These are phyloP conservation scores for Drosophila mercatorum DNA, from an alignment of 2,888 invertebrate species.

Conservation along the genomic window DNA sequence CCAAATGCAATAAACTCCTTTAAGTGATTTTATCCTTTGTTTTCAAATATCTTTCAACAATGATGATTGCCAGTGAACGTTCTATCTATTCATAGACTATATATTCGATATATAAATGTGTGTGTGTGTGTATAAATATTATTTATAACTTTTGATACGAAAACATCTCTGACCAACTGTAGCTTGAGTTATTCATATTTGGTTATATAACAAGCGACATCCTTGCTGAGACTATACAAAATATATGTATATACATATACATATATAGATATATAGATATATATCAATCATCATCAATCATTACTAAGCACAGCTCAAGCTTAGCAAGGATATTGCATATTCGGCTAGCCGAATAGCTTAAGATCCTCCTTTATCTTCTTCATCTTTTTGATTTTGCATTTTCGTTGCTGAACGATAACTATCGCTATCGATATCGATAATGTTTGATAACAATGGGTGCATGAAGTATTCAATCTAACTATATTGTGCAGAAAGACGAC, in stretches of 20 bases:
- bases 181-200: not conserved
- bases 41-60: constrained; percentile 32
- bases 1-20: constrained; percentile 12
- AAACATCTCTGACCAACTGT: constrained; percentile 3
- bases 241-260: no score
- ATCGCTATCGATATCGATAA: constrained; percentile 23
- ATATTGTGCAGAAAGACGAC: constrained; percentile 14
- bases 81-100: constrained; percentile 36
- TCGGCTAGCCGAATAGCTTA: constrained; percentile 10
- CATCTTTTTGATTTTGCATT: constrained; percentile 1
- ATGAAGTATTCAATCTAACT: constrained; percentile 28
- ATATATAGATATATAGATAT: no score
- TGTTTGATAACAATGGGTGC: constrained; percentile 38
- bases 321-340: constrained; percentile 24
- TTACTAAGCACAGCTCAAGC: no score
- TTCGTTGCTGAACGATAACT: constrained; percentile 27
- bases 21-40: not conserved
- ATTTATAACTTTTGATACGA: constrained; percentile 8
- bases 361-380: not conserved
- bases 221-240: constrained; percentile 9
- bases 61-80: constrained; percentile 49
- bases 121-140: not conserved
- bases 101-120: not conserved
- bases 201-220: not conserved
- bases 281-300: not conserved